Base-by-base conservation (phyloP, 2,113 vertebrate genomes). In the Bubo scandiacus region DNA sequence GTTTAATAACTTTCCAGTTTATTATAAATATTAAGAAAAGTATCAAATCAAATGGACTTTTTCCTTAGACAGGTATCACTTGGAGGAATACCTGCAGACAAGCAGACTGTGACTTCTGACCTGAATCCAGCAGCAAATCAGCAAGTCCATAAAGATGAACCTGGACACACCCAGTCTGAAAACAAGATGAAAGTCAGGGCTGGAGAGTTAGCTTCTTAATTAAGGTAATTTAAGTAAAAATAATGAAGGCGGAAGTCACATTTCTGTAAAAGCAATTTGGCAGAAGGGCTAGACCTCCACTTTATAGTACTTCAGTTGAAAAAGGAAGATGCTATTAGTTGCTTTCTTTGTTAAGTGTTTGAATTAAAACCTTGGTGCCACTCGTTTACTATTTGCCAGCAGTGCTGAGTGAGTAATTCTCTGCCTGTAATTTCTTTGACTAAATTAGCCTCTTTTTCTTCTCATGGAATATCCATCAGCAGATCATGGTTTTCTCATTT, bases 401-500 rank as follows among this genome's bases (percentile, higher is more conserved):
- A 94, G n/a, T 3, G 1, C 78, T 94, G 92, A 97, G 84, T 93
- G 85, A 93, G 83, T 94, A 96, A 96, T 96, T 91, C 88, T 94
- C 83, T 82, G 68, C 42, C 70, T 94, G 55, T 63, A 92, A 94
- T 95, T 87, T 95, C 77, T 95, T 92, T 30, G 45, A 87, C 92
- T 95, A 95, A 97, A 95, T 94, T 94, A 89, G 34, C 52, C 25
- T 96, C 86, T 89, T 87, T 92, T 95, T 85, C 83, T 94, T 81
- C 88, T 92, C 66, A 59, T 86, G 73, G 34, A 94, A 89, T 94
- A 96, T 94, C 92, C 70, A 91, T 87, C 96, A 97, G 27, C 88
- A 94, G 83, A 87, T 95, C 77, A 91, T 91, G 83, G 89, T 96
- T 95, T 95, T 94, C 73, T 95, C 62, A 79, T 92, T 95, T 94